phyloP scores from a whole-genome alignment of 2,113 vertebrate genomes.

The Talpa occidentalis region DNA sequence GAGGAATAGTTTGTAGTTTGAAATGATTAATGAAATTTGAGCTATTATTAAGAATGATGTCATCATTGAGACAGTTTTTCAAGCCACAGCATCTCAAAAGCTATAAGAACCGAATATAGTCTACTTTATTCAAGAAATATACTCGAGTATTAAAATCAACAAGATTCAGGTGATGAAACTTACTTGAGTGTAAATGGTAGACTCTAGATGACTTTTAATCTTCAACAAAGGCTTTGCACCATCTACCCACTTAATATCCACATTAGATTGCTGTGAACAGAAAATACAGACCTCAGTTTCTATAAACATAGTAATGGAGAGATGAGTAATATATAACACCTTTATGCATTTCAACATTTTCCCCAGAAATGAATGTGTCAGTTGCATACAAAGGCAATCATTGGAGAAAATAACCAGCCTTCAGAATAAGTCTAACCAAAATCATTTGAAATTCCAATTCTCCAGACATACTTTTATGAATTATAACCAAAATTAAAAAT shows the following conservation, averaged over 20 bases:
- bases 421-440: constrained; percentile 32
- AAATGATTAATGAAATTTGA: background rate
- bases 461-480: background rate
- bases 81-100: constrained; percentile 13
- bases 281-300: constrained; percentile 59
- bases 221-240: constrained; percentile 95
- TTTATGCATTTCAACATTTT: background rate
- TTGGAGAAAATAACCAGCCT: background rate
- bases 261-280: constrained; percentile 85
- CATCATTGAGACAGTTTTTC: background rate
- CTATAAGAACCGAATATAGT: background rate
- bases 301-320: background rate
- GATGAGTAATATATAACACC: background rate
- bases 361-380: background rate
- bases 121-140: constrained; percentile 41
- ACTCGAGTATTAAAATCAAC: constrained; percentile 3
- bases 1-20: background rate
- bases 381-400: background rate
- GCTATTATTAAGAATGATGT: background rate
- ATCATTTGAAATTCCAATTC: constrained; percentile 24
- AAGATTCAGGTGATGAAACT: background rate
- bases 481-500: background rate
- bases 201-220: constrained; percentile 93
- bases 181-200: constrained; percentile 96
- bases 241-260: constrained; percentile 97